phyloP scores from a whole-genome alignment of 2,113 vertebrate genomes.

The Scopus umbretta region DNA sequence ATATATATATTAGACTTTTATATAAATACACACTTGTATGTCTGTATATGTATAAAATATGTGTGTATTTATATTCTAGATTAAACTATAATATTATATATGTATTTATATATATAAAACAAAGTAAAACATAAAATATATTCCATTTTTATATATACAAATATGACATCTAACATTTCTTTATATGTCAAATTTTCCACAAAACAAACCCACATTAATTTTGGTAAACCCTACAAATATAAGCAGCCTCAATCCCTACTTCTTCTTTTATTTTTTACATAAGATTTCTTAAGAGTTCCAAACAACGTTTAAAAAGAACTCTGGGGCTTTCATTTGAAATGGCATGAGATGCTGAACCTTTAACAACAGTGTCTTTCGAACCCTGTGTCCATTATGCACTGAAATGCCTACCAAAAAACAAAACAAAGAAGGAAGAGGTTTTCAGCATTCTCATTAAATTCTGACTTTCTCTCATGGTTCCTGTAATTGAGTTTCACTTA shows the following conservation, averaged over 20 bases:
- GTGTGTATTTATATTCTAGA: background rate
- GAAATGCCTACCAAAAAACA: background rate
- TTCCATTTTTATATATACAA: background rate
- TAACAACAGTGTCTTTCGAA: constrained; percentile 15
- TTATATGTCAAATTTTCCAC: background rate
- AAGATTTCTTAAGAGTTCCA: background rate
- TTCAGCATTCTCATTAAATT: constrained; percentile 7
- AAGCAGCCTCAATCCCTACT: background rate
- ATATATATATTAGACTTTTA: background rate
- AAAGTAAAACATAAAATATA: background rate
- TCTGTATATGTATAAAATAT: background rate
- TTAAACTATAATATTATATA: background rate
- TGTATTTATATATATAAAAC: background rate
- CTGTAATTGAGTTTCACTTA: constrained; percentile 3
- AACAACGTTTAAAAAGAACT: background rate
- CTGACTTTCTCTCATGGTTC: background rate
- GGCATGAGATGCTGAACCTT: background rate
- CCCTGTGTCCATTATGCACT: background rate
- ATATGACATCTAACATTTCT: background rate
- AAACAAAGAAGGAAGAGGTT: background rate
- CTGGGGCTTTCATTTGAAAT: background rate
- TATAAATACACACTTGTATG: background rate
- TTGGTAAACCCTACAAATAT: background rate
- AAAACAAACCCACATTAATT: background rate
- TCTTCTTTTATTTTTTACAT: background rate